Evolutionary conservation across 2,888 invertebrate genomes (phyloP), one percentile per base, ranked within the genome.

Genomic region (Melangyna quadrimaculata): DNA sequence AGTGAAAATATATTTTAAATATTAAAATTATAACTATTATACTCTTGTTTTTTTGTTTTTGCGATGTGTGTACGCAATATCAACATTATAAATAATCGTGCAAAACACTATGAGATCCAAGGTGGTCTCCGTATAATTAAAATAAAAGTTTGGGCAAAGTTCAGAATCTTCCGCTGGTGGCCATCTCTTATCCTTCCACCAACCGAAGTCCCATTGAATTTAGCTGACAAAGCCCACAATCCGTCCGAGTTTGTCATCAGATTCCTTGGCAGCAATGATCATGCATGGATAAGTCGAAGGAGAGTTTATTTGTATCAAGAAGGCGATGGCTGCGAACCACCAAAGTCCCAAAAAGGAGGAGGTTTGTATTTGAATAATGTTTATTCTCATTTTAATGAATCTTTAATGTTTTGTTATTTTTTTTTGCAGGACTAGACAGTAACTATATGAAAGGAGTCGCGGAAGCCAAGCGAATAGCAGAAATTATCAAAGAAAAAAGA

Each of bases 101-200:
- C n/a, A n/a, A n/a, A n/a, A n/a, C n/a, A n/a, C n/a, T n/a, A n/a
- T n/a, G n/a, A n/a, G n/a, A n/a, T n/a, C n/a, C n/a, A n/a, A n/a
- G n/a, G n/a, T n/a, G n/a, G n/a, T n/a, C n/a, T n/a, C n/a, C n/a
- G n/a, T n/a, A n/a, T n/a, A n/a, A n/a, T n/a, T n/a, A n/a, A n/a
- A n/a, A n/a, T n/a, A n/a, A n/a, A n/a, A n/a, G 97, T 98, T 37
- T 99, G 98, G 98, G 97, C 97, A 0, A 99, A 98, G 91, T 93
- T 98, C 12, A 97, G 97, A 1, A 93, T 93, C 88, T 94, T 95
- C 93, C 95, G 98, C 88, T 99, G 98, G 98, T 99, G 99, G 99
- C 99, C 99, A 0, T 89, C 91, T 0, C 93, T 96, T 86, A 95
- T 98, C 40, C 93, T 98, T 71, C 97, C 97, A 88, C 98, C 98